A percentile compares a stretch with the other conserved stretches of the same genome.
phyloP scores from a whole-genome alignment of 2,797 vertebrate genomes.

The Sebastes alutus region DNA sequence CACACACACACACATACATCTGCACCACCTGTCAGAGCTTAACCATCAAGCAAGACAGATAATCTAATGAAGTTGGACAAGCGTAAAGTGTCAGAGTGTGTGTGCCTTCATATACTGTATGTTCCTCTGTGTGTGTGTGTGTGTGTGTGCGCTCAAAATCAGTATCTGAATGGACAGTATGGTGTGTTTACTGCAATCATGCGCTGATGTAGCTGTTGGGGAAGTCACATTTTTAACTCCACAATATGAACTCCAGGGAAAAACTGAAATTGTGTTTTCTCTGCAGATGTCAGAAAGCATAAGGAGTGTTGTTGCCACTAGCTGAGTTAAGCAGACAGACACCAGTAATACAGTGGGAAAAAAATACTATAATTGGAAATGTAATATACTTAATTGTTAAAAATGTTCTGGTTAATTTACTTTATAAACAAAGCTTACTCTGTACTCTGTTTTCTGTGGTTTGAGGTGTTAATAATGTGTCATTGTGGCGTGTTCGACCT shows the following conservation, averaged over 20 bases:
- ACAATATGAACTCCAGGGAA: conserved; percentile 42
- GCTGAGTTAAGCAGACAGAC: conserved; percentile 28
- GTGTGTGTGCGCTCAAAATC: neutral
- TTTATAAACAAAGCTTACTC: neutral
- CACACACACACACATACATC: conserved; percentile 1
- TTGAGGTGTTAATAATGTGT: neutral
- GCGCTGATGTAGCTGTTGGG: conserved; percentile 16
- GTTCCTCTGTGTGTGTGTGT: neutral
- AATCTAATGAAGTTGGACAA: conserved; percentile 54
- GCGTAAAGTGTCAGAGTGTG: conserved; percentile 32
- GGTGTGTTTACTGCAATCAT: conserved; percentile 14
- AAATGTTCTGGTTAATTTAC: neutral
- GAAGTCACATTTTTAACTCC: conserved; percentile 43
- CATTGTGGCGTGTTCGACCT: neutral
- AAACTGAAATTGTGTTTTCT: conserved; percentile 54
- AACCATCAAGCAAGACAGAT: conserved; percentile 42
- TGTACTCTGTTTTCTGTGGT: neutral
- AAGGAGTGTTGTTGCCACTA: conserved; percentile 7
- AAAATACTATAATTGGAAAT: neutral
- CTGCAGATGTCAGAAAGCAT: conserved; percentile 56
- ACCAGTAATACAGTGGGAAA: neutral
- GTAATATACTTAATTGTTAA: neutral
- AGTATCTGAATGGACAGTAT: conserved; percentile 11
- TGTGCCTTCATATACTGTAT: conserved; percentile 16
- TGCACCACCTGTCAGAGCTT: conserved; percentile 52